Evolutionary conservation across 2,113 vertebrate species (phyloP).

Genomic region (Labrus mixtus): DNA sequence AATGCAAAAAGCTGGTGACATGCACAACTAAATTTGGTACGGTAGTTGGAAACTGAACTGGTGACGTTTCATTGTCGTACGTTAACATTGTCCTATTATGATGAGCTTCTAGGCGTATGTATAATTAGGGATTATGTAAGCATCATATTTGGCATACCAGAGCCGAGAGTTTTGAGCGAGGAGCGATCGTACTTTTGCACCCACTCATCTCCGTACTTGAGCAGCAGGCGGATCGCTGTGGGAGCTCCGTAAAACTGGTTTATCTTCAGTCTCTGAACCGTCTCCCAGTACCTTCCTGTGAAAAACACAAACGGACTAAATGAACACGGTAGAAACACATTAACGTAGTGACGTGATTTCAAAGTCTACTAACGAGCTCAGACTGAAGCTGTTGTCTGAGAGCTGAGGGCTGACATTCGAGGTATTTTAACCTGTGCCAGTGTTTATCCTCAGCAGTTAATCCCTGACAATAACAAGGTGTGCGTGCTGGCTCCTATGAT

Average conservation of each 20-base stretch:
- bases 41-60: background rate
- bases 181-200: slow-evolving; percentile 87
- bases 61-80: no score
- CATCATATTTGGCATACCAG: slow-evolving; percentile 75
- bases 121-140: background rate
- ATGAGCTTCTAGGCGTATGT: background rate
- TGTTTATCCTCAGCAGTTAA: background rate
- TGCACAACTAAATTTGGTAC: background rate
- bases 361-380: background rate
- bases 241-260: slow-evolving; percentile 89
- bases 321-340: background rate
- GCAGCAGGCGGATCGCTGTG: slow-evolving; percentile 86
- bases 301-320: background rate
- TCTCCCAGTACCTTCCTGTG: slow-evolving; percentile 89
- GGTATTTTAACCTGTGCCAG: background rate
- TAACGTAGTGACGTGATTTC: background rate
- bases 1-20: background rate
- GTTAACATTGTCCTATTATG: background rate
- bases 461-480: slow-evolving; percentile 3
- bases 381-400: background rate
- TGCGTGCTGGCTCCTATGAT: slow-evolving; percentile 6
- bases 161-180: slow-evolving; percentile 84
- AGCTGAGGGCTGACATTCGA: background rate
- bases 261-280: slow-evolving; percentile 86
- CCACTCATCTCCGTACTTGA: slow-evolving; percentile 85